Evolutionary conservation across 2,797 vertebrate species (phyloP), one percentile per base, ranked within the genome.

Genomic region (Mionectes olivaceus): DNA sequence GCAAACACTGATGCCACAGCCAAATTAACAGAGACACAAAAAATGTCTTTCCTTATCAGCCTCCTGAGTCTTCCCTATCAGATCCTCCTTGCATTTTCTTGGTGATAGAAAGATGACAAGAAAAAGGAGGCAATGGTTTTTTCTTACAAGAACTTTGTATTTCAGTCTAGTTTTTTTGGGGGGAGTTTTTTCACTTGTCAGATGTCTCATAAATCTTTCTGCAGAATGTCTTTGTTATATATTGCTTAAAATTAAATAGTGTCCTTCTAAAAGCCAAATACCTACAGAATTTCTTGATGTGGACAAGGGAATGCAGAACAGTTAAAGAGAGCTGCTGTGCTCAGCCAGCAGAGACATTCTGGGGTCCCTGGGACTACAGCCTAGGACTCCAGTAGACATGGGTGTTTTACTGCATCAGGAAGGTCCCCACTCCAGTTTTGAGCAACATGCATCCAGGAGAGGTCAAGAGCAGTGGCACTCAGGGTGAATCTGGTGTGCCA

Each of bases 111-210:
- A 68, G 21, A 5, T 55, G 10, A 2, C 39, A 83, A 83, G 60
- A 78, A 83, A 80, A 93, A 68, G 46, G n/a, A 50, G 4, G 6
- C 10, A 27, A 13, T 61, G 11, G 23, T 49, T 70, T 3, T 3
- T 43, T 86, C 61, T 74, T 68, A 46, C 2, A 2, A 65, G 23
- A 85, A 64, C 39, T 83, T 78, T 43, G 9, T 68, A 56, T 83
- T 91, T 90, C 57, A 64, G 41, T 37, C 27, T 32, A 60, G 7
- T 49, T 71, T 49, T n/a, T n/a, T n/a, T n/a, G n/a, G 35, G 1
- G 3, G 14, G 4, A 0, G 0, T 3, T 8, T 15, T 21, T 46
- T 57, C 24, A 39, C 19, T 83, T 67, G 19, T 75, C 22, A 37
- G 19, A 21, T 70, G 19, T 55, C 17, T 94, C 56, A 67, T 47